A percentile compares a stretch with the other conserved stretches of the same genome.
These are phyloP conservation scores for Tethea ocularis DNA, from an alignment of 2,888 invertebrate genomes.

Conservation along the genomic window DNA sequence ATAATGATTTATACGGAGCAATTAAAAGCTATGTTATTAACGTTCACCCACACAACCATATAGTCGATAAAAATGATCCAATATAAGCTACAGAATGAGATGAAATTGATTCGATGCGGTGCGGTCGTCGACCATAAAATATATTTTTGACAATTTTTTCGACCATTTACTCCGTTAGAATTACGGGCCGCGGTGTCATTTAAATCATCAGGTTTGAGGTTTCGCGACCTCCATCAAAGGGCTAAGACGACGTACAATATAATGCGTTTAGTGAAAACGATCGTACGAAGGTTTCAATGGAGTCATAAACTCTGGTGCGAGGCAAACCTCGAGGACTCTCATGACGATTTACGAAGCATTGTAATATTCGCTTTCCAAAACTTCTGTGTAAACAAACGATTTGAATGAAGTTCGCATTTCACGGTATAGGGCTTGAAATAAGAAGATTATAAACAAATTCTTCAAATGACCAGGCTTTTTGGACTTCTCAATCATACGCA, in stretches of 20 bases:
- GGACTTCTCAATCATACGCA: not conserved
- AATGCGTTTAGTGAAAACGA: constrained; percentile 67
- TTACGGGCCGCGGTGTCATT: constrained; percentile 58
- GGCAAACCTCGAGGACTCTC: constrained; percentile 45
- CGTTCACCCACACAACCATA: constrained; percentile 43
- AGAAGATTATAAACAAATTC: not conserved
- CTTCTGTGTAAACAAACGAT: constrained; percentile 67
- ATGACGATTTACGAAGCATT: constrained; percentile 72
- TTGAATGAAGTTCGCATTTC: constrained; percentile 28
- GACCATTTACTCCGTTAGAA: constrained; percentile 59
- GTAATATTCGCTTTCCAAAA: constrained; percentile 60
- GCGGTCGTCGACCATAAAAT: constrained; percentile 65
- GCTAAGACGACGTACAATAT: constrained; percentile 44
- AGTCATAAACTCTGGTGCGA: constrained; percentile 66
- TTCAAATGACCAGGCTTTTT: not conserved
- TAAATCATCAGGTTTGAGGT: constrained; percentile 75
- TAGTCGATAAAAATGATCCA: constrained; percentile 47
- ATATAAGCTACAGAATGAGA: constrained; percentile 58
- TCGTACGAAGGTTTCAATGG: constrained; percentile 63
- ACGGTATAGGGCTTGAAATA: not conserved
- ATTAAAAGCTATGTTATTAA: constrained; percentile 75
- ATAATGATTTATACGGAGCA: constrained; percentile 79
- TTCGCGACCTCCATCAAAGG: constrained; percentile 64
- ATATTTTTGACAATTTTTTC: constrained; percentile 72
- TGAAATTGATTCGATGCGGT: constrained; percentile 72